Evolutionary conservation across 2,888 invertebrate genomes (phyloP).

Genomic region (Sphaerophoria rueppellii): DNA sequence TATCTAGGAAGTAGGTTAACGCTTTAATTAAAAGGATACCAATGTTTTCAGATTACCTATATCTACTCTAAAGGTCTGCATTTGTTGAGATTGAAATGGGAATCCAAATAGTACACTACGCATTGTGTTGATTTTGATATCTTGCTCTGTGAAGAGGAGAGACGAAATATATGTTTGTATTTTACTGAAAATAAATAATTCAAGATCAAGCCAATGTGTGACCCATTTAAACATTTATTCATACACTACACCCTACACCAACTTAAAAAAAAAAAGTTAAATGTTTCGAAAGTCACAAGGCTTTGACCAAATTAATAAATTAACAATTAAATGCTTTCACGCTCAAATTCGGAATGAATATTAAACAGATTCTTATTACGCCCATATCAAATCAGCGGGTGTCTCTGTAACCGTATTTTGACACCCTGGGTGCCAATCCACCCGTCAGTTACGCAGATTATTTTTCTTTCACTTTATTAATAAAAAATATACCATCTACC

Average conservation of each 20-base stretch:
- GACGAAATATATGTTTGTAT: no score
- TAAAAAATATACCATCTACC: constrained; percentile 6
- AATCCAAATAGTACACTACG: no score
- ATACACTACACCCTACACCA: no score
- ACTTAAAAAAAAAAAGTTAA: no score
- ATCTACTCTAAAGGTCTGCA: not conserved
- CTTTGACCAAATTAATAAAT: constrained; percentile 17
- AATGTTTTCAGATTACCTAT: constrained; percentile 47
- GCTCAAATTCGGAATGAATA: constrained; percentile 25
- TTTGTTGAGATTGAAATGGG: no score
- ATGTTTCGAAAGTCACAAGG: constrained; percentile 1
- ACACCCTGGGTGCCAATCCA: constrained; percentile 65
- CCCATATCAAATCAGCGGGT: constrained; percentile 59
- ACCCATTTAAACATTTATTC: no score
- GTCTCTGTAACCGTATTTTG: constrained; percentile 63
- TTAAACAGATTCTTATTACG: constrained; percentile 15
- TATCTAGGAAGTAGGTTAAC: constrained; percentile 69
- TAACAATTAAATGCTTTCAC: constrained; percentile 24
- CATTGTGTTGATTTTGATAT: no score
- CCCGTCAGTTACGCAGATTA: constrained; percentile 48
- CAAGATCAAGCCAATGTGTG: no score
- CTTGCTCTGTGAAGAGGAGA: no score
- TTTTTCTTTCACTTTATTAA: constrained; percentile 30
- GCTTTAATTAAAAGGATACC: constrained; percentile 72
- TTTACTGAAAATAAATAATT: no score